phyloP scores from a whole-genome alignment of 2,797 vertebrate genomes.

The Gadopsis marmoratus region DNA sequence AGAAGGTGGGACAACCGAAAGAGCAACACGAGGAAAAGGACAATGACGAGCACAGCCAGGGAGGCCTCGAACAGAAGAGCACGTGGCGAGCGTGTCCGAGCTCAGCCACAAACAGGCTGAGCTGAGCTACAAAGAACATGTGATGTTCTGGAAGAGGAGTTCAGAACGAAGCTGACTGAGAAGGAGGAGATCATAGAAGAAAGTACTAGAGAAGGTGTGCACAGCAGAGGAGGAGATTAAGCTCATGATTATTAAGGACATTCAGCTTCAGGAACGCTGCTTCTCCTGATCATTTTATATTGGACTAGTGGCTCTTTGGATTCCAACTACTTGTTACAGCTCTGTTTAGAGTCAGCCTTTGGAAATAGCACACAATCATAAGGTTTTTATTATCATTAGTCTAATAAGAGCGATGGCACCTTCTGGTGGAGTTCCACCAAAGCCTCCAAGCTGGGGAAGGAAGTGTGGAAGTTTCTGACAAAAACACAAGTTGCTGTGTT shows the following conservation, averaged over 20 bases:
- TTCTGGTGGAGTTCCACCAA: not conserved
- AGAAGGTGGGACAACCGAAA: constrained; percentile 1
- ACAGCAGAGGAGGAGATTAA: not conserved
- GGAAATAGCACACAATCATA: too few relatives aligned
- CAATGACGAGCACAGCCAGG: not conserved
- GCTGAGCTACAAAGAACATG: constrained; percentile 2
- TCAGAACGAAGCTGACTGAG: not conserved
- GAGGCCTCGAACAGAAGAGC: constrained; percentile 9
- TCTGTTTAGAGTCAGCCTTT: too few relatives aligned
- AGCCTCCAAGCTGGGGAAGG: too few relatives aligned
- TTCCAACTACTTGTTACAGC: too few relatives aligned
- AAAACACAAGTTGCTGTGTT: not conserved
- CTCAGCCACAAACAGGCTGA: constrained; percentile 20
- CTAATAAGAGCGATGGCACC: too few relatives aligned
- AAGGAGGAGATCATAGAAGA: not conserved
- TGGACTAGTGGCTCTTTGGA: too few relatives aligned
- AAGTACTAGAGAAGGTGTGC: not conserved
- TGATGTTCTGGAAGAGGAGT: constrained; percentile 4
- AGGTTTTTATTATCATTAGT: too few relatives aligned
- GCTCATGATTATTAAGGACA: too few relatives aligned
- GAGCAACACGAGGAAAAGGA: constrained; percentile 23
- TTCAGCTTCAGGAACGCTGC: too few relatives aligned
- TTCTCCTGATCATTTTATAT: too few relatives aligned
- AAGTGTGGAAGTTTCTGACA: not conserved
- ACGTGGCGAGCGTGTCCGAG: constrained; percentile 5